Evolutionary conservation across 2,797 vertebrate species (phyloP), one percentile per base, ranked within the genome.

Genomic region (Malurus splendens): DNA sequence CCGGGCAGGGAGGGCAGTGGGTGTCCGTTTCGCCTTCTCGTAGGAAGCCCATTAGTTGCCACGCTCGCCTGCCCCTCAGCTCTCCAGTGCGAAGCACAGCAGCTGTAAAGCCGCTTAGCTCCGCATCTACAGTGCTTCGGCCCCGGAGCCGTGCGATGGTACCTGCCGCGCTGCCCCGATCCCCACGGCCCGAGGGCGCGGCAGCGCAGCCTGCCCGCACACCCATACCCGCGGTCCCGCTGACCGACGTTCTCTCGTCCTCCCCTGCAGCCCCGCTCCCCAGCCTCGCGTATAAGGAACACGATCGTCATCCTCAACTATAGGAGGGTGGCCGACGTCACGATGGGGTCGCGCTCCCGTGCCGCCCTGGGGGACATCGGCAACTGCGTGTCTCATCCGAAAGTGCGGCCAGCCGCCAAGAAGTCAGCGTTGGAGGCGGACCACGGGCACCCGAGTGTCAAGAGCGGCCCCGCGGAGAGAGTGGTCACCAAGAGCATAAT

Each of bases 351-450:
- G 60, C 96, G 97, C 30, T 83, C 96, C 4, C 95, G 98, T 71
- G 94, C 97, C 1, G 98, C 97, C 2, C 96, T 98, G 12, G 97
- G 96, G 1, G 98, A 98, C 68, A 98, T 98, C 8, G 97, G 98
- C 6, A 97, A 96, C 67, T 97, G 97, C 77, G 92, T 96, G 6
- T 87, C 84, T 6, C 64, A 94, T 18, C 25, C 71, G 5, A 92
- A 87, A 62, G 70, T 87, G 2, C 68, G 68, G 51, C 12, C 54
- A 5, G 24, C 70, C 1, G n/a, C 87, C n/a, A 98, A 98, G 79
- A 98, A 98, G 96, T 97, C 96, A 78, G 42, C 5, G 18, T 3
- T 3, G 18, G 2, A 12, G 1, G 2, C 1, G 3, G 2, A 2
- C 51, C 2, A 1, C 12, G 0, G 5, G 5, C 3, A 25, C n/a